These are phyloP conservation scores for Sebastes oblongus DNA, from an alignment of 2,797 vertebrate species.

Conservation along the genomic window DNA sequence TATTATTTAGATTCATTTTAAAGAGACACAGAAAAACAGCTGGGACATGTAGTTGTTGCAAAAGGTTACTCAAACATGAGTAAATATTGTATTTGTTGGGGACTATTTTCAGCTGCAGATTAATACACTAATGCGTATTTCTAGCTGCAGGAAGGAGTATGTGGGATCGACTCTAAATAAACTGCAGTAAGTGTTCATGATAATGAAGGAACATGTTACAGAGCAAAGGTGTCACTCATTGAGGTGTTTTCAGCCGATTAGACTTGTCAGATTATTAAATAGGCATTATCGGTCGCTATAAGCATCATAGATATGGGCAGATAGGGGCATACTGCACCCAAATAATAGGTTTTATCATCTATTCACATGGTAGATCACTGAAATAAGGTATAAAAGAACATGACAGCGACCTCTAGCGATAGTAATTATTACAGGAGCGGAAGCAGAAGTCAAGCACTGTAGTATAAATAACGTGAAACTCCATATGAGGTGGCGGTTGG, in stretches of 20 bases:
- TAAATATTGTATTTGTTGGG: neutral
- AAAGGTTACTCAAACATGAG: neutral
- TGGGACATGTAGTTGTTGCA: neutral
- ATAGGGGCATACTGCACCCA: accelerated
- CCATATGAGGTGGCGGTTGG: no score
- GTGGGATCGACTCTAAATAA: neutral
- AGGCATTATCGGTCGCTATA: no score
- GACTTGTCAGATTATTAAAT: no score
- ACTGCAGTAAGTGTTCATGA: neutral
- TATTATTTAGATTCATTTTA: neutral
- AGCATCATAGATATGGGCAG: no score
- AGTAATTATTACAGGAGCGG: no score
- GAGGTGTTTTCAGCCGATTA: neutral
- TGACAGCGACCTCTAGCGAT: no score
- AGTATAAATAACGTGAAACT: no score
- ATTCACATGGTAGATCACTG: no score
- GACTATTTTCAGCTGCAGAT: neutral
- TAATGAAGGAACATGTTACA: neutral
- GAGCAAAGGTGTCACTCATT: neutral
- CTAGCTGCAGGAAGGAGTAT: neutral
- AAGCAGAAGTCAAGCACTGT: no score
- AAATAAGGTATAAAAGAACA: no score
- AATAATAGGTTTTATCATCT: no score
- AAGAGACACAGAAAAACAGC: neutral
- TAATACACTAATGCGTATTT: neutral